Base-by-base conservation (phyloP, 2,888 invertebrate genomes). In the Gymnosoma rotundatum region DNA sequence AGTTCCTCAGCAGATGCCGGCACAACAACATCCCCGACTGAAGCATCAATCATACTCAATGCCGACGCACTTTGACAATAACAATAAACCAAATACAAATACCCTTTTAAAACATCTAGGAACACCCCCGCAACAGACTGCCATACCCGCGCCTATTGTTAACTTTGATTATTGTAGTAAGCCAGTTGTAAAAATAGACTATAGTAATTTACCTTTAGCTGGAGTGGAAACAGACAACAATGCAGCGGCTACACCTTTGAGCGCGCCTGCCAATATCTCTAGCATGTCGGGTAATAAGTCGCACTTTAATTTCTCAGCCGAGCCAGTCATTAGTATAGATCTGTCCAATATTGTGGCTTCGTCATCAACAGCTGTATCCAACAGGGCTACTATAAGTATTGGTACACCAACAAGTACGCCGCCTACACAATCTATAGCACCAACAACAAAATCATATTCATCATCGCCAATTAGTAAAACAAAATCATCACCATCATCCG, bases 141-240 rank as follows among this genome's bases (percentile, higher is more conserved):
- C 89, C 89, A 90, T 91, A 88, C 91, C 90, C 87, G 89, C 91
- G 85, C 89, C 91, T 18, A 90, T 92, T 87, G 89, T 91, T 86
- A 91, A 88, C 87, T 89, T 89, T 82, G 92, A 92, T 81, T 89
- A 91, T 50, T 89, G 87, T 86, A 91, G 88, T 83, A 91, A 91
- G 81, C 92, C 92, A 76, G 87, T 92, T 75, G 91, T 92, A 54
- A 92, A 92, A 89, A 92, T 92, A 86, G 92, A 92, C 86, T 92
- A 92, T 87, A 92, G 92, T 88, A 91, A 92, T 86, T 88, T 92
- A 75, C 88, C 88, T 66, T 81, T 89, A 86, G 83, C 87, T 83
- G 87, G 18, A 14, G 50, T 45, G 36, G 50, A 87, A 54, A 83
- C 67, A 20, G 54, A 83, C 56, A 85, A 80, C 56, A 85, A 78